Conservation (phyloP, 2,113 vertebrate species). For the Carlito syrichta region DNA sequence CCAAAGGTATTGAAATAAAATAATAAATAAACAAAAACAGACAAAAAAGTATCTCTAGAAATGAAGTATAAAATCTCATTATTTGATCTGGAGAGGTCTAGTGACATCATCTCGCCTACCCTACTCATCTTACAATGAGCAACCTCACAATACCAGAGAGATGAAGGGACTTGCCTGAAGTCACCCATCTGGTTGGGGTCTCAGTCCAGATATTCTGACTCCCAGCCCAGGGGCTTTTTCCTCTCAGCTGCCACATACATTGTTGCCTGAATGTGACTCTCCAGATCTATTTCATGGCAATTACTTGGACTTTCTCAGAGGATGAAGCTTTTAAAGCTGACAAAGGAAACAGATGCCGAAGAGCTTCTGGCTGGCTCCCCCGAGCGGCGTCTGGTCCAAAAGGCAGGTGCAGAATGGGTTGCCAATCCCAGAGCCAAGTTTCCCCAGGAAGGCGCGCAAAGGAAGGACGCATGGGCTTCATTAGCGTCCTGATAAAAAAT, state of each 20-base stretch:
- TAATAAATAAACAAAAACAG: no score
- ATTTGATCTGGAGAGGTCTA: background rate
- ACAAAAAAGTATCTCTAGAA: background rate
- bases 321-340: slow-evolving; percentile 13
- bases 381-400: background rate
- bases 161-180: background rate
- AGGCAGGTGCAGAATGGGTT: background rate
- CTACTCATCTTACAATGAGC: background rate
- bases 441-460: background rate
- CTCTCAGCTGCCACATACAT: background rate
- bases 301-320: background rate
- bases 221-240: background rate
- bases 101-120: background rate
- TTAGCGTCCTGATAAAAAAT: slow-evolving; percentile 7
- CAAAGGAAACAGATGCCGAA: slow-evolving; percentile 14
- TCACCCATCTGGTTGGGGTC: background rate
- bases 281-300: background rate
- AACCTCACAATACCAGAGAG: background rate
- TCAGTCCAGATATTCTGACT: background rate
- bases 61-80: background rate
- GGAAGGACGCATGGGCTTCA: slow-evolving; percentile 19
- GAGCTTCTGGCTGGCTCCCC: background rate
- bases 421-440: background rate
- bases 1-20: no score
- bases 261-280: background rate